Evolutionary conservation across 2,888 invertebrate species (phyloP), one percentile per base, ranked within the genome.

Genomic region (Pantelozetes paolii): DNA sequence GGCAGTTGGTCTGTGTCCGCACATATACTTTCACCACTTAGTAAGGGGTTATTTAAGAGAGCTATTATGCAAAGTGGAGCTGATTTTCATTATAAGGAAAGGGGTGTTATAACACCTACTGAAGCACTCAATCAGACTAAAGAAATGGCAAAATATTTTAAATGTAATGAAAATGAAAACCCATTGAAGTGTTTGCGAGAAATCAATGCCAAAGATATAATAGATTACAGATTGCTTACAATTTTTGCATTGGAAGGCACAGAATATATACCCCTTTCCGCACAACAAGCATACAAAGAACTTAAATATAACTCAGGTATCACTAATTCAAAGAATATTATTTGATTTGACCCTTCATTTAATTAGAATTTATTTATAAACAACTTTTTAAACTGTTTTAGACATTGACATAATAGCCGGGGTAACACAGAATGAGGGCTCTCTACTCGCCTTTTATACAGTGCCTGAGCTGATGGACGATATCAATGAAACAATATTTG

Each of bases 1-100:
- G 81, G 9, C 79, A 36, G 64, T 64, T n/a, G n/a, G 30, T 69
- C 73, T n/a, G 70, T 30, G 11, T 59, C 59, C 2, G 26, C 45
- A 26, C 48, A 45, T 3, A 20, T 73, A 23, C 3, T 70, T 13
- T 73, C 73, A 2, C 73, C 73, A 15, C 18, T 73, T 26, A 15
- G 70, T 3, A 26, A 20, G n/a, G 69, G 69, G 5, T 54, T 73
- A 23, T 73, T 70, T 30, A 67, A 50, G 18, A 69, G 70, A 26
- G 73, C 73, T 20, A 73, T 73, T 13, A 23, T 73, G 23, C 50
- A 73, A 42, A 69, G 69, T n/a, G 69, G 69, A 9, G 26, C 50
- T 13, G 0, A 2, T 11, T 20, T n/a, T 18, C 18, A 18, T 13
- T 15, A 23, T 30, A 42, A 45, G 26, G 9, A 28, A 3, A 59